Base-by-base conservation (phyloP, 2,797 vertebrate species). In the Melanotaenia trifasciata region DNA sequence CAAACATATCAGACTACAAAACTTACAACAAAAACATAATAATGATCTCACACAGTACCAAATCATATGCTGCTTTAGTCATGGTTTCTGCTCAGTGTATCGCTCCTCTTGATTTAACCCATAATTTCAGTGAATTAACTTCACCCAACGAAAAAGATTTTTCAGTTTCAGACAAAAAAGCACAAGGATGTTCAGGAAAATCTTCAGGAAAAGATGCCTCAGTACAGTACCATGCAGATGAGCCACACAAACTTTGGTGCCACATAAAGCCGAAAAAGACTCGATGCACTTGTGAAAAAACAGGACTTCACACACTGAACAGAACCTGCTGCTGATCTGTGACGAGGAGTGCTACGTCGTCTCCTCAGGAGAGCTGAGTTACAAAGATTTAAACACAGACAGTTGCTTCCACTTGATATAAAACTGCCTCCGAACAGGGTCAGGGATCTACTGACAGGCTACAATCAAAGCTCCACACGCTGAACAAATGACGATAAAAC, bases 181-280 rank as follows among this genome's bases (percentile, higher is more conserved):
- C 79, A 85, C 62, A 74, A 79, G 75, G 80, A 74, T 3, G 59
- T 81, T 67, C 62, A 32, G 59, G 63, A 22, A 5, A 28, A 1
- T 65, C 51, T 69, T 69, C 32, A 35, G 60, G 53, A 38, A 70
- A 16, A 51, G 70, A 50, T 5, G 72, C 74, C 66, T 60, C 58
- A 26, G 75, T 22, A 64, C 58, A n/a, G 62, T 59, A 79, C 63
- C 67, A 70, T 87, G 87, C 84, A 87, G 73, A 74, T 22, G 76
- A 82, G 54, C 67, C 72, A 24, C 78, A 22, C 59, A 26, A 36
- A 74, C 78, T 86, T 84, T 84, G 86, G 86, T 80, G 78, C 72
- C 78, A 67, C 70, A 71, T 59, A 90, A 87, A 92, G 79, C 80
- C 85, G 86, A 75, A 56, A 70, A 61, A 87, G 76, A 92, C 85